phyloP scores from a whole-genome alignment of 2,113 vertebrate species.

The Pachypanchax playfairii region DNA sequence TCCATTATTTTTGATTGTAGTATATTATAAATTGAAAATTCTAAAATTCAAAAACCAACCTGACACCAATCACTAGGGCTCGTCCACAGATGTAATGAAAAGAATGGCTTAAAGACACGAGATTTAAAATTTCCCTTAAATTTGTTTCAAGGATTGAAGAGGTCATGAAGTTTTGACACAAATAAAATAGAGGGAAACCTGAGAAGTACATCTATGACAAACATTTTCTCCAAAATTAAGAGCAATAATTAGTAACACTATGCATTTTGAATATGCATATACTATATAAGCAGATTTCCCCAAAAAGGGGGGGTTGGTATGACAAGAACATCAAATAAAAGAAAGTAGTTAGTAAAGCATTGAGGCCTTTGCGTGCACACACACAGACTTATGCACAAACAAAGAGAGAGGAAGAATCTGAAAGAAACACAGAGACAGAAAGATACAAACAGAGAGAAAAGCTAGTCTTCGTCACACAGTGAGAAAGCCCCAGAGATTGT shows the following conservation, averaged over 20 bases:
- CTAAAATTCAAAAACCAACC: too few relatives aligned
- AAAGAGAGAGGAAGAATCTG: constrained; percentile 31
- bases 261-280: constrained; percentile 46
- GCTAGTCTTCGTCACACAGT: constrained; percentile 62
- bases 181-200: constrained; percentile 22
- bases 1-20: too few relatives aligned
- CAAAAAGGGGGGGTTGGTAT: constrained; percentile 23
- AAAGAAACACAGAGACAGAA: constrained; percentile 55
- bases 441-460: constrained; percentile 65
- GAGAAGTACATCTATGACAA: too few relatives aligned
- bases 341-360: constrained; percentile 26
- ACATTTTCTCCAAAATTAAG: constrained; percentile 33
- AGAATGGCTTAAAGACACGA: too few relatives aligned
- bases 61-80: too few relatives aligned
- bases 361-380: constrained; percentile 10
- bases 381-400: constrained; percentile 3
- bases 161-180: constrained; percentile 35
- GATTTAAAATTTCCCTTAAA: too few relatives aligned
- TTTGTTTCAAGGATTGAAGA: constrained; percentile 18
- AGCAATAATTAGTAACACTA: constrained; percentile 38
- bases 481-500: constrained; percentile 73
- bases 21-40: too few relatives aligned
- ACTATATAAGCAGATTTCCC: constrained; percentile 34
- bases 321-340: constrained; percentile 63
- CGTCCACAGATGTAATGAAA: too few relatives aligned